Base-by-base conservation (phyloP, 2,797 vertebrate genomes). In the Sarcophilus harrisii region DNA sequence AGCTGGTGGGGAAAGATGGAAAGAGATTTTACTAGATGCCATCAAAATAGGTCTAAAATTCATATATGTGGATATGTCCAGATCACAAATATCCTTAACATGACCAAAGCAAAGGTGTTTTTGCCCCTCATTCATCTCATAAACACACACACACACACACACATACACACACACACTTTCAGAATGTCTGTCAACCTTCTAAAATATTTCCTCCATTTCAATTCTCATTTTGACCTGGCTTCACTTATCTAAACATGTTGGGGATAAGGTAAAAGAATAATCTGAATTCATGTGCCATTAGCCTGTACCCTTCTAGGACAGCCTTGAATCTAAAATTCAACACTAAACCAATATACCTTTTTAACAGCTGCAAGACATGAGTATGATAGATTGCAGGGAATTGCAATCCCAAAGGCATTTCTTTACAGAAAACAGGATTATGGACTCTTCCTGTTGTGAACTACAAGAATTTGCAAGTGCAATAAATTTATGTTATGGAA, bases 361-460 rank as follows among this genome's bases (percentile, higher is more conserved):
- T 49, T 87, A 87, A 87, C 73, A 87, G 32, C 38, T 87, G 49
- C 38, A 87, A 87, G 73, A 87, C 24, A 49, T 49, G 73, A 49
- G 38, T 4, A 87, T 87, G 73, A 87, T 87, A 24, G 38, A 49
- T 87, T 49, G 9, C 73, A 87, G 45, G 38, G 38, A 87, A 87
- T 12, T 87, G 24, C 21, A 27, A 87, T 49, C 73, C 73, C 73
- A 87, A 87, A 87, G 73, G 73, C 73, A 87, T 27, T 87, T 87
- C 21, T 87, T 87, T 87, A 87, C 73, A 87, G 73, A 87, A 87
- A 87, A 87, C 73, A 87, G 73, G 73, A 87, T 87, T 87, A 87
- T 87, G 45, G 38, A 87, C 38, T 49, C 38, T 87, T 87, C 38
- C 38, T 87, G 9, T 49, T 87, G 73, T 49, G 73, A 87, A 13